phyloP scores from a whole-genome alignment of 2,797 vertebrate species.

The Remorina albescens region DNA sequence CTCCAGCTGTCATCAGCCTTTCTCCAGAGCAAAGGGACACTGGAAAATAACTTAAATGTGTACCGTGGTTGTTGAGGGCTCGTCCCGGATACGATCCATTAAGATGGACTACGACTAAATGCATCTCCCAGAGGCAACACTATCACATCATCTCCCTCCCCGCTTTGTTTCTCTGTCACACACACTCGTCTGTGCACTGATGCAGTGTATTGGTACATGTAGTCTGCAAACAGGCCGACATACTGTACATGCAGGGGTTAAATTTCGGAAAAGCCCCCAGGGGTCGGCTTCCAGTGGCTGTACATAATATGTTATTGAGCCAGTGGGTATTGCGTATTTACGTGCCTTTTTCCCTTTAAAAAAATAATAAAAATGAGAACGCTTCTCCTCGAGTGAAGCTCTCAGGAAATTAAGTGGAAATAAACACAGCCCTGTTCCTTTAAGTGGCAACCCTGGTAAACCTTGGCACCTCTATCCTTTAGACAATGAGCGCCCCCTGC shows the following conservation, averaged over 20 bases:
- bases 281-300: slow-evolving; percentile 72
- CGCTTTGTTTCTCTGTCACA: neutral
- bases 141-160: neutral
- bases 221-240: slow-evolving; percentile 44
- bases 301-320: slow-evolving; percentile 48
- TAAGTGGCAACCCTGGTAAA: slow-evolving; percentile 56
- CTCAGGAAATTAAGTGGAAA: slow-evolving; percentile 40
- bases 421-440: slow-evolving; percentile 55
- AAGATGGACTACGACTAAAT: slow-evolving; percentile 1
- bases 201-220: slow-evolving; percentile 31
- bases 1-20: slow-evolving; percentile 24
- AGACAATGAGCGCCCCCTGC: slow-evolving; percentile 69
- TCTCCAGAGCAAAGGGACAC: neutral
- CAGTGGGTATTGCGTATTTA: slow-evolving; percentile 27
- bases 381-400: slow-evolving; percentile 20
- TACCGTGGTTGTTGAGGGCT: neutral
- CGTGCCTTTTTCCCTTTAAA: slow-evolving; percentile 9
- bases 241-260: slow-evolving; percentile 77
- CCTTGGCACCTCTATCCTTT: slow-evolving; percentile 34
- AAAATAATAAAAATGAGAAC: too few relatives aligned
- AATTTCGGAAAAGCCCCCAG: slow-evolving; percentile 71
- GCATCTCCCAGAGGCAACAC: neutral
- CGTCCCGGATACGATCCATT: neutral
- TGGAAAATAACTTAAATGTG: slow-evolving; percentile 29
- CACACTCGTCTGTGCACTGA: neutral